Base-by-base conservation (phyloP, 1,140 invertebrate genomes). In the Ips nitidus region DNA sequence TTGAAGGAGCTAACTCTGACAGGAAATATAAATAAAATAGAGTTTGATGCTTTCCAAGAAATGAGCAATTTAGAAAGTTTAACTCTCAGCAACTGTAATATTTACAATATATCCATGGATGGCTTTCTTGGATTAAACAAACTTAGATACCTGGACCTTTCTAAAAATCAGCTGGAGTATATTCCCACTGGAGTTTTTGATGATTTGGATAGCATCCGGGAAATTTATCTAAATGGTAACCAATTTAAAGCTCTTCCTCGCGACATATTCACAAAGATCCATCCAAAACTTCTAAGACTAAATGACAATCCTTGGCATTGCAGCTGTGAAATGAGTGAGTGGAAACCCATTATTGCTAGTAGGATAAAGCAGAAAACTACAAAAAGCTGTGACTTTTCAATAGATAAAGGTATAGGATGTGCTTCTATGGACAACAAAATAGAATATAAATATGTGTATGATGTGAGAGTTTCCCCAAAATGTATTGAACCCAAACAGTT, bases 261-360 rank as follows among this genome's bases (percentile, higher is more conserved):
- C 41, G 82, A 82, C 52, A 82, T 91, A 67, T 89, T 90, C 66
- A 77, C 78, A 57, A 82, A 77, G 65, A 78, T 86, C 56, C 81
- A 82, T 0, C 74, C 83, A 69, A 84, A 84, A 79, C 77, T 89
- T 47, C 82, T 86, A 2, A 80, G 87, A 60, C 74, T 89, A 52
- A 86, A 87, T 72, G 81, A 83, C 4, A 91, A 91, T 81, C 88
- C 87, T 5, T 90, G 89, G 89, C 83, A 90, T 68, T 91, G 89
- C 73, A 84, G 83, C 45, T 91, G 89, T 74, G 79, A 82, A 1
- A 88, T 90, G 87, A 77, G 73, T 57, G 82, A 82, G 47, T 90
- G 88, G 89, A 84, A 87, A 74, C 83, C 85, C 50, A 79, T 80
- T 41, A 71, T 84, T 22, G 81, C 82, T 1, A 86, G 86, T 71